A percentile compares a stretch with the other conserved stretches of the same genome.
Evolutionary conservation across 2,888 invertebrate species (phyloP).

Genomic region (Oscheius onirici): DNA sequence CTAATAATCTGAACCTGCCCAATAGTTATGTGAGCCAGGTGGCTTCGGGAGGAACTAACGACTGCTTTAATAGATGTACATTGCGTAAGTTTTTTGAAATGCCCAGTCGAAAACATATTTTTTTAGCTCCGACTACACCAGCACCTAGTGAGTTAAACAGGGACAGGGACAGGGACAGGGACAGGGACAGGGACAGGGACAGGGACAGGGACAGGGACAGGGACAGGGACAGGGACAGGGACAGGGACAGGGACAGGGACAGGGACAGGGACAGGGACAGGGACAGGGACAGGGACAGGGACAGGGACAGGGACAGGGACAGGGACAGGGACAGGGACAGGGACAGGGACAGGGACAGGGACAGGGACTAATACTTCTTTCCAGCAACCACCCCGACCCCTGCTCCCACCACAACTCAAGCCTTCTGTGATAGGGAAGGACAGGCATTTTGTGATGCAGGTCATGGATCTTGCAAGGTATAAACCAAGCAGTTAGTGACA

Average conservation of each 20-base stretch:
- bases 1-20: neutral
- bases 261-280: neutral
- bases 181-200: neutral
- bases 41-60: neutral
- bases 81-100: slow-evolving; percentile 1
- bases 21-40: neutral
- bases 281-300: neutral
- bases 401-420: slow-evolving; percentile 10
- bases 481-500: neutral
- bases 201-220: neutral
- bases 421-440: neutral
- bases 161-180: neutral
- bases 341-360: neutral
- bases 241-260: neutral
- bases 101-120: neutral
- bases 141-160: slow-evolving; percentile 8
- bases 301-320: neutral
- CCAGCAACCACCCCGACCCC: neutral
- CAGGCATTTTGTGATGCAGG: neutral
- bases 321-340: neutral
- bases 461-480: neutral
- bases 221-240: neutral
- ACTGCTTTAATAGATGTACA: neutral
- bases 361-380: neutral
- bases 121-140: slow-evolving; percentile 15